A percentile compares a stretch with the other conserved stretches of the same genome.
Evolutionary conservation across 2,888 invertebrate species (phyloP).

Genomic region (Tipula lateralis): DNA sequence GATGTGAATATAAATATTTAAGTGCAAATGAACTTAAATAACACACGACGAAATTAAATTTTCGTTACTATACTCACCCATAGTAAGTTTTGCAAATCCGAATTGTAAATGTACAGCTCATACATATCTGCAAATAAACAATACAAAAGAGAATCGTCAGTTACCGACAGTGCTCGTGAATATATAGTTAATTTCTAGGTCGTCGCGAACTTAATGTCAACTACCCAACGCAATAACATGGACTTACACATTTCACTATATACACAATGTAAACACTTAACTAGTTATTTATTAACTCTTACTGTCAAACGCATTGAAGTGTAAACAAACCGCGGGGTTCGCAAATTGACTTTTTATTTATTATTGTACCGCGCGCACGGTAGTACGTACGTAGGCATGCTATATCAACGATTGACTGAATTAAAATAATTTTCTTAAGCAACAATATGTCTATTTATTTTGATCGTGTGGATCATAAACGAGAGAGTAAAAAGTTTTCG

Average conservation of each 20-base stretch:
- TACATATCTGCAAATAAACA: background rate
- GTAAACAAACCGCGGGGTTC: too few species aligned
- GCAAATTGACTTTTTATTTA: too few species aligned
- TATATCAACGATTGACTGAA: background rate
- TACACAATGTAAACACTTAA: background rate
- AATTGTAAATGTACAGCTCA: slow-evolving; percentile 9
- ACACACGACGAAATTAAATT: background rate
- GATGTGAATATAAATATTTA: background rate
- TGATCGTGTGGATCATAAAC: background rate
- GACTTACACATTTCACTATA: background rate
- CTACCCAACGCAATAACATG: background rate
- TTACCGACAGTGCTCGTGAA: background rate
- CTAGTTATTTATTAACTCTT: background rate
- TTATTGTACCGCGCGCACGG: too few species aligned
- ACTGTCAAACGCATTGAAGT: background rate
- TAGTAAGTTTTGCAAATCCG: background rate
- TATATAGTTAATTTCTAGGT: background rate
- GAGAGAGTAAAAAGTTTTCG: background rate
- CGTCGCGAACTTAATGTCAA: background rate
- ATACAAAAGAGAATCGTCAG: background rate
- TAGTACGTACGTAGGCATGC: background rate
- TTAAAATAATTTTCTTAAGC: background rate
- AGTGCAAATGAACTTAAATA: background rate
- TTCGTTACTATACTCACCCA: background rate
- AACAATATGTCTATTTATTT: background rate